phyloP scores from a whole-genome alignment of 2,113 vertebrate species.

The Rhynchomys soricoides region DNA sequence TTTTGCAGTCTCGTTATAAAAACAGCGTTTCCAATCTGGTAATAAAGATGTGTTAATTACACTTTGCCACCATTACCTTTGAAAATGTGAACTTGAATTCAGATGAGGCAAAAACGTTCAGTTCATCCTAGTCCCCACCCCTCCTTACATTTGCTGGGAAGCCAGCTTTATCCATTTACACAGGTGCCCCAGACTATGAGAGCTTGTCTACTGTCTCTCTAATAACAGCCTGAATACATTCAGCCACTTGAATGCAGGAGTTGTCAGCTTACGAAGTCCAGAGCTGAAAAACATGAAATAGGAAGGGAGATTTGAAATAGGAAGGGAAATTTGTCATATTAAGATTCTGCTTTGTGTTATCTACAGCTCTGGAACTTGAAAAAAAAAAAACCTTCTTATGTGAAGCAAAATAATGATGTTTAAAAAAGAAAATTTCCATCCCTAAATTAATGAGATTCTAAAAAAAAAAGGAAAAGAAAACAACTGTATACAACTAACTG shows the following conservation, averaged over 20 bases:
- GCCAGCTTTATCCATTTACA: neutral
- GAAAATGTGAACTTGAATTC: neutral
- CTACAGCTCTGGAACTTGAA: neutral
- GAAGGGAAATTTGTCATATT: neutral
- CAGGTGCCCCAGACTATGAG: neutral
- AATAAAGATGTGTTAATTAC: neutral
- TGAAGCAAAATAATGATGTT: neutral
- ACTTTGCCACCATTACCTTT: neutral
- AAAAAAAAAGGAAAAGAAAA: no score
- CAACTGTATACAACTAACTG: no score
- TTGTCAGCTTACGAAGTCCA: conserved; percentile 14
- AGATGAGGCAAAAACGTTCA: neutral
- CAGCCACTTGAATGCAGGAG: neutral
- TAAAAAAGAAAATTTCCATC: neutral
- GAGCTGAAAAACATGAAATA: neutral
- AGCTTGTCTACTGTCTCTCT: neutral
- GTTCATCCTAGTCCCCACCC: no score
- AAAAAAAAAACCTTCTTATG: neutral
- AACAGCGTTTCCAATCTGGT: neutral
- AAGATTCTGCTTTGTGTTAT: neutral
- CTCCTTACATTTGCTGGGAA: neutral
- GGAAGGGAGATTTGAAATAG: neutral
- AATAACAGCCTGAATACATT: neutral
- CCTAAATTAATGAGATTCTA: neutral
- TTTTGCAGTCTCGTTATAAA: neutral